Evolutionary conservation across 2,113 vertebrate species (phyloP), one percentile per base, ranked within the genome.

Genomic region (Chloropsis cyanopogon): DNA sequence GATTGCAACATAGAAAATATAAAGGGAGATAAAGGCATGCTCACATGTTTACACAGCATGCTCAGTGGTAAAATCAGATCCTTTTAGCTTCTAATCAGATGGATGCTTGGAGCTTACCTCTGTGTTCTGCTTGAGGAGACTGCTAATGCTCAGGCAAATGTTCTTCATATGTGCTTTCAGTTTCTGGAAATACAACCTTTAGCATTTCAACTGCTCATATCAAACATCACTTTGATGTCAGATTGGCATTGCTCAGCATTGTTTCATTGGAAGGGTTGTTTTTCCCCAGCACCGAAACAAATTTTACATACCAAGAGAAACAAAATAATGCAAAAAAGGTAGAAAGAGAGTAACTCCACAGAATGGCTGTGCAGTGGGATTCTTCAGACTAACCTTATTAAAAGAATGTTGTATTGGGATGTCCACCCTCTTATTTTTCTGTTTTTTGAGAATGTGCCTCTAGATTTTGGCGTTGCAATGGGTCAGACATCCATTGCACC

Each of bases 131-230:
- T 65, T 68, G 15, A 84, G 65, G 28, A 95, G 91, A 81, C 52
- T 84, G 56, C 33, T 87, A 50, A 88, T 50, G 50, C 28, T 59
- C 41, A 54, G 92, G 64, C 82, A 39, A 91, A 91, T 89, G 76
- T 70, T 89, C 72, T 76, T 31, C 63, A 60, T 47, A 68, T 23
- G 15, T 75, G 39, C 90, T 97, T 92, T 93, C 52, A 29, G 53
- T 91, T 96, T 94, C 73, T 76, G 53, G 56, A 96, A 95, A 91
- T 68, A 83, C 19, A 59, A 95, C 46, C 46, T 93, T 71, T 86
- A 96, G 52, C 57, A 56, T 87, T 87, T 92, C 91, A 92, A 35
- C 65, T 68, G 41, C 20, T 86, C 66, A 21, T 86, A 86, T 91
- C 83, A 63, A 77, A 93, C 93, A 66, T 80, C 12, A 78, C 93